phyloP scores from a whole-genome alignment of 2,797 vertebrate species.

The Picus viridis region DNA sequence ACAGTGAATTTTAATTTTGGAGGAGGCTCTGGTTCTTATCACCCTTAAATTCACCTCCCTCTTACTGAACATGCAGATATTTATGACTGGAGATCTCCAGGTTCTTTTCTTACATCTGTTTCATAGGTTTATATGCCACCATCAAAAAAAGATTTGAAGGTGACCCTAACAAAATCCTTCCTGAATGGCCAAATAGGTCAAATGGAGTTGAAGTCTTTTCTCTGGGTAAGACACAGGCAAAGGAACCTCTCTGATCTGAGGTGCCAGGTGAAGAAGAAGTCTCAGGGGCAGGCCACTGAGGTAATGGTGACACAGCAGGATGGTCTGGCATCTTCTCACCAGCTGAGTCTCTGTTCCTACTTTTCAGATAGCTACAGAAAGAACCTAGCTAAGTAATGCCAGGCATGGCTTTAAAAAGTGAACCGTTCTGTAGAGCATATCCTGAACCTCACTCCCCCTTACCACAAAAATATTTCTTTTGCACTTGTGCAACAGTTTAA shows the following conservation, averaged over 20 bases:
- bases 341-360: neutral
- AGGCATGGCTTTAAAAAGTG: neutral
- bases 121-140: neutral
- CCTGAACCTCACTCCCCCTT: neutral
- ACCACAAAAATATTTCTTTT: neutral
- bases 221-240: neutral
- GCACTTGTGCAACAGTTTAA: neutral
- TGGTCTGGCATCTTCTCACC: neutral
- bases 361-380: neutral
- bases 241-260: neutral
- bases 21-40: constrained; percentile 22
- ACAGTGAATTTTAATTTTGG: constrained; percentile 61
- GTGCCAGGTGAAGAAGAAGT: neutral
- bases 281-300: neutral
- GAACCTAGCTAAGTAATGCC: neutral
- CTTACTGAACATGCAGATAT: neutral
- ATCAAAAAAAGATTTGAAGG: neutral
- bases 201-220: neutral
- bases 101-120: neutral
- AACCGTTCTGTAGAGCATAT: neutral
- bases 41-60: neutral
- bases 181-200: neutral
- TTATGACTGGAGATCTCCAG: neutral
- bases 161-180: neutral
- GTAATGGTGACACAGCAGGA: accelerated